These are phyloP conservation scores for Paramormyrops kingsleyae DNA, from an alignment of 2,113 vertebrate species.

Conservation along the genomic window DNA sequence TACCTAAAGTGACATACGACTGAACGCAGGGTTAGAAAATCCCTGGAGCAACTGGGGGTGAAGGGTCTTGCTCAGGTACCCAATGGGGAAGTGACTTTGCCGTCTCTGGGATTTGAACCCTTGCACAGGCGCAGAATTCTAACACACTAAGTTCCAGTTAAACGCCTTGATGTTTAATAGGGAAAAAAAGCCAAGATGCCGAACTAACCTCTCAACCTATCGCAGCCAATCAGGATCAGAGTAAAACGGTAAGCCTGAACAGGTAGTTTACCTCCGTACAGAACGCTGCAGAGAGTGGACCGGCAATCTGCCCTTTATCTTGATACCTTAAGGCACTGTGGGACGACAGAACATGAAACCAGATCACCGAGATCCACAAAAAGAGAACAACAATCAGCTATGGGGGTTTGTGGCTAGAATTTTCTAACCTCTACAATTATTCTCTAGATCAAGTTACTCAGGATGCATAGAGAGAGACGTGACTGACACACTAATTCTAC, in stretches of 20 bases:
- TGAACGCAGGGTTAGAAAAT: not conserved
- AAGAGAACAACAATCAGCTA: not conserved
- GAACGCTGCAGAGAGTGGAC: slow-evolving; percentile 45
- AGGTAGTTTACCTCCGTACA: slow-evolving; percentile 50
- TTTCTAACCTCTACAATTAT: not conserved
- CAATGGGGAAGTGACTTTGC: not conserved
- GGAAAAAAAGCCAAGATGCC: not conserved
- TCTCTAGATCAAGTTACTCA: not conserved
- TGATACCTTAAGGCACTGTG: slow-evolving; percentile 47
- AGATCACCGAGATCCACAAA: not conserved
- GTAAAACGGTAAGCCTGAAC: not conserved
- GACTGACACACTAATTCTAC: not conserved
- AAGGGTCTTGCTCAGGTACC: not conserved
- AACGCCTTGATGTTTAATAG: not conserved
- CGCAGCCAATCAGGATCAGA: not conserved
- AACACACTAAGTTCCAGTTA: not conserved
- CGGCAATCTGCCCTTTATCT: slow-evolving; percentile 31
- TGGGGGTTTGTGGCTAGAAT: not conserved
- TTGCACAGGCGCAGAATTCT: not conserved
- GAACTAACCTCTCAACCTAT: not conserved
- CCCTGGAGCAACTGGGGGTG: not conserved
- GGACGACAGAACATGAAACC: slow-evolving; percentile 11
- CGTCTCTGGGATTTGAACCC: not conserved
- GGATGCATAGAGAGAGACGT: not conserved
- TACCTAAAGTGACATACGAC: not conserved